Conservation (phyloP, 2,888 invertebrate genomes). For the Xylocampa areola region DNA sequence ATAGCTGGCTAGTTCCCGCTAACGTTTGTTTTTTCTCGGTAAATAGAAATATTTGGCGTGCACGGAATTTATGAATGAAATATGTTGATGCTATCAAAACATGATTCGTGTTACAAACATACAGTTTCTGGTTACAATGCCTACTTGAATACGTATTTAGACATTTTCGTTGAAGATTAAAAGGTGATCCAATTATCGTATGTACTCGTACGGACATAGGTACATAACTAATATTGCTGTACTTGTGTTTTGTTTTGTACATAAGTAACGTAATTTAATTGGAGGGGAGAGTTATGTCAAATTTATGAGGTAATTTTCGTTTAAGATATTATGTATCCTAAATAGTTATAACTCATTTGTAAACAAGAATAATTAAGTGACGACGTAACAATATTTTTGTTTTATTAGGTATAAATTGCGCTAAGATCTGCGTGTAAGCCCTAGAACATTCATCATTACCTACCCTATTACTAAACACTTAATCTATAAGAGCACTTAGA, state of each 20-base stretch:
- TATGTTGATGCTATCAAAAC: constrained; percentile 34
- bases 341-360: no score
- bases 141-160: constrained; percentile 26
- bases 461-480: constrained; percentile 20
- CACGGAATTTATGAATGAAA: constrained; percentile 47
- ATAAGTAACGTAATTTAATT: not conserved
- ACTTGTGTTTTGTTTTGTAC: constrained; percentile 6
- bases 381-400: no score
- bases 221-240: constrained; percentile 19
- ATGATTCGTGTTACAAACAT: constrained; percentile 15
- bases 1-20: constrained; percentile 35
- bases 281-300: no score
- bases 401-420: no score
- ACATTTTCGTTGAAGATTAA: constrained; percentile 46
- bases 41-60: constrained; percentile 49
- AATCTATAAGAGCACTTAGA: constrained; percentile 31
- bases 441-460: no score
- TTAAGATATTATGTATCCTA: no score
- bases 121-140: constrained; percentile 44
- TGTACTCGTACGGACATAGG: constrained; percentile 1
- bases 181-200: constrained; percentile 44
- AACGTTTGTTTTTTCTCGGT: constrained; percentile 45
- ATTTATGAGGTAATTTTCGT: no score
- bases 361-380: no score
- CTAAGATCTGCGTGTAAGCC: no score